These are phyloP conservation scores for Camptogramma bilineatum DNA, from an alignment of 2,888 invertebrate genomes.

Conservation along the genomic window DNA sequence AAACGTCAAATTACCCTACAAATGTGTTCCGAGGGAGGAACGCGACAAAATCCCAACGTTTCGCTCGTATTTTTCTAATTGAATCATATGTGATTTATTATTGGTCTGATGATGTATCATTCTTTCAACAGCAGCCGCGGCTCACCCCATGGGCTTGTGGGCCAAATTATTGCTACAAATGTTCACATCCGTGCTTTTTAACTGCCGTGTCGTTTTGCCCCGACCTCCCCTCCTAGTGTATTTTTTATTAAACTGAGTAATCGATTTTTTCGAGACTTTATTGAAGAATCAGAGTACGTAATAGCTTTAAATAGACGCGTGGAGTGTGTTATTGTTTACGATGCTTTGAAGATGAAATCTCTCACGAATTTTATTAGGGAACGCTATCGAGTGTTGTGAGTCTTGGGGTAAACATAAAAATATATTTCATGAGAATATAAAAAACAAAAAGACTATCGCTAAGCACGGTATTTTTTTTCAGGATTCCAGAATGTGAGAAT, in stretches of 20 bases:
- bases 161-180: constrained; percentile 82
- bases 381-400: constrained; percentile 11
- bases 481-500: too few species aligned
- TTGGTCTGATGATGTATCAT: constrained; percentile 85
- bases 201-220: constrained; percentile 65
- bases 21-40: constrained; percentile 63
- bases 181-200: constrained; percentile 79
- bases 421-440: not conserved
- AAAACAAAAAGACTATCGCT: not conserved
- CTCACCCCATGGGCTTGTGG: constrained; percentile 78
- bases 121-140: constrained; percentile 83
- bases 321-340: constrained; percentile 43
- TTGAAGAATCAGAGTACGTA: constrained; percentile 54
- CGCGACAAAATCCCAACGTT: constrained; percentile 74
- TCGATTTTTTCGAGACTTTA: constrained; percentile 64
- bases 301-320: constrained; percentile 51
- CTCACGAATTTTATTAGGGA: constrained; percentile 37
- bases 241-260: constrained; percentile 76
- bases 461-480: too few species aligned
- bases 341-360: constrained; percentile 42
- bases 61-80: constrained; percentile 82
- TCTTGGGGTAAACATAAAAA: constrained; percentile 6
- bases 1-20: constrained; percentile 78
- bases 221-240: constrained; percentile 61
- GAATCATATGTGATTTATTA: constrained; percentile 85